Base-by-base conservation (phyloP, 2,888 invertebrate species). In the Acleris laterana region DNA sequence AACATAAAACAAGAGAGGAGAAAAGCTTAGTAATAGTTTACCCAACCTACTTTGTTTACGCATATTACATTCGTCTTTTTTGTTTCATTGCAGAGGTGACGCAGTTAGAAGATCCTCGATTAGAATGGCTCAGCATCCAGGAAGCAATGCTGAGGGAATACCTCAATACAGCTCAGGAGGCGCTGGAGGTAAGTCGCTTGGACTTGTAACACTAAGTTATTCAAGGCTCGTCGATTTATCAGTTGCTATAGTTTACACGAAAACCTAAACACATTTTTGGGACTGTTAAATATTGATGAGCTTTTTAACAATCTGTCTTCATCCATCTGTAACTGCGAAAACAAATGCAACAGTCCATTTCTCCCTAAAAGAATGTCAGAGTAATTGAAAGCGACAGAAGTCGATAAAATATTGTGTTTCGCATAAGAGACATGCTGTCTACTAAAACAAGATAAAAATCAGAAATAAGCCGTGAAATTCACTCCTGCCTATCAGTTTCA, bases 121-220 rank as follows among this genome's bases (percentile, higher is more conserved):
- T 97, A 93, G 98, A 98, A 95, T 99, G 99, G 99, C 95, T 98
- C 82, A 96, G 96, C 80, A 96, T 98, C 78, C 99, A 99, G 93
- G 98, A 99, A 93, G 96, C 96, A 73, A 99, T 99, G 99, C 94
- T 99, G 86, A 95, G 98, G 87, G 98, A 99, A 84, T 99, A 99
- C 94, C 95, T 99, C 83, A 96, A 96, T 78, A 98, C 98, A 71
- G 99, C 99, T 72, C 97, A 98, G 94, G 98, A 98, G 93, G 98
- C 98, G 84, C 94, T 99, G 85, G 97, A 98, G 95, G 98, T 97
- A 83, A 94, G 94, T 79, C 80, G 78, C 77, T 80, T 32, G 32
- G 7, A 25, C 25, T 6, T 19, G 7, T n/a, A 11, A 32, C 11
- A 32, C 32, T 32, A 32, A 38, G 32, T 38, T 38, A 13, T 38